These are phyloP conservation scores for Meloidogyne hapla DNA, from an alignment of 1,140 invertebrate species.

Conservation along the genomic window DNA sequence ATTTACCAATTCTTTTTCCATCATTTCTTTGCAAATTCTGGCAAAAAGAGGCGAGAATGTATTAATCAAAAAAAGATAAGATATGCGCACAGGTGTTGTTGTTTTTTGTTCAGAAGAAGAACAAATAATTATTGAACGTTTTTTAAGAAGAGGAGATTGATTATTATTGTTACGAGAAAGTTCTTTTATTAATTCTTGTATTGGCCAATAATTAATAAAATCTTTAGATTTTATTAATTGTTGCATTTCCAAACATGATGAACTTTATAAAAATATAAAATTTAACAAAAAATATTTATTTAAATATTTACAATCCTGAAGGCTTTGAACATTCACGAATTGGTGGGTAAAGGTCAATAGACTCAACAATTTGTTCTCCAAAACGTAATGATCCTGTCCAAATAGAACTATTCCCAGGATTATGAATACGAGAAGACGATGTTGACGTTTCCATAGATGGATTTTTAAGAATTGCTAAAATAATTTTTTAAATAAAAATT, in stretches of 20 bases:
- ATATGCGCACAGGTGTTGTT: slow-evolving; percentile 13
- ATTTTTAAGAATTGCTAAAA: not conserved
- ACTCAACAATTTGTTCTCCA: slow-evolving; percentile 13
- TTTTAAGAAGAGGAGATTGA: not conserved
- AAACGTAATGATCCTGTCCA: slow-evolving; percentile 23
- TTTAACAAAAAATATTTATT: no score
- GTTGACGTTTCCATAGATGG: not conserved
- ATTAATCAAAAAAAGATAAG: slow-evolving; percentile 22
- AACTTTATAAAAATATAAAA: no score
- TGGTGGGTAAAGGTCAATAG: slow-evolving; percentile 23
- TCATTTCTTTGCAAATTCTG: slow-evolving; percentile 15
- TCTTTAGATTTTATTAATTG: slow-evolving; percentile 1
- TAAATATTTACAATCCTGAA: slow-evolving; percentile 17
- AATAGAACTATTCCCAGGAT: not conserved
- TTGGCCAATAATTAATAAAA: slow-evolving; percentile 17
- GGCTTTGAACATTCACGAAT: slow-evolving; percentile 20
- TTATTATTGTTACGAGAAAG: not conserved
- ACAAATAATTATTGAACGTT: slow-evolving; percentile 6
- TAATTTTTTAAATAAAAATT: not conserved
- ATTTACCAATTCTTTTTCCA: slow-evolving; percentile 17
- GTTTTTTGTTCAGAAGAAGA: not conserved
- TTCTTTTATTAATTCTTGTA: slow-evolving; percentile 15
- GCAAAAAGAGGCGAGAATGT: slow-evolving; percentile 29
- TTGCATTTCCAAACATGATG: slow-evolving; percentile 14
- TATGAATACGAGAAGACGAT: not conserved